These are phyloP conservation scores for Heliconius hermathena DNA, from an alignment of 1,140 invertebrate genomes.

Conservation along the genomic window DNA sequence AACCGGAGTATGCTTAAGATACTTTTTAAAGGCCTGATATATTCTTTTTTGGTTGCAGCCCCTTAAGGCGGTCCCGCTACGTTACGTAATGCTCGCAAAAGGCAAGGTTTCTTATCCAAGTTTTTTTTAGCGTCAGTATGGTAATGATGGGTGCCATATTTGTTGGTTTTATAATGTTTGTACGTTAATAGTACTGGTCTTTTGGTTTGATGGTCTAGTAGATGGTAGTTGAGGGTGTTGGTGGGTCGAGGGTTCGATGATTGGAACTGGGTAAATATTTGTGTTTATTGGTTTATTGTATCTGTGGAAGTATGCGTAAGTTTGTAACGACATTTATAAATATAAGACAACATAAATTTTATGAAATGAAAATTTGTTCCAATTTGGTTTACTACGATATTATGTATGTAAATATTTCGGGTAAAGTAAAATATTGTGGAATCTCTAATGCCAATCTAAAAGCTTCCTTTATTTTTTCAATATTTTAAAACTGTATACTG, in stretches of 20 bases:
- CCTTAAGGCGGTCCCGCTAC: conserved; percentile 41
- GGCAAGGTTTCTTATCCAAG: conserved; percentile 31
- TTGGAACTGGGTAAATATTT: too few relatives aligned
- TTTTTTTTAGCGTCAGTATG: conserved; percentile 34
- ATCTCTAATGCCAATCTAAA: too few relatives aligned
- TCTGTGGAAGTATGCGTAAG: neutral
- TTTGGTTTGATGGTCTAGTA: neutral
- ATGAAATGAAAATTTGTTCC: too few relatives aligned
- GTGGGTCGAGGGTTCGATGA: too few relatives aligned
- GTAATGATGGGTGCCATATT: conserved; percentile 36
- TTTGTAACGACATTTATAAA: neutral
- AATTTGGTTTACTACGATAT: too few relatives aligned
- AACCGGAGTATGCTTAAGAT: conserved; percentile 52
- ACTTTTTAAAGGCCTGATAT: conserved; percentile 51
- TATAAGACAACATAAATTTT: too few relatives aligned
- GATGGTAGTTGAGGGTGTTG: neutral
- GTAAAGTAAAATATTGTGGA: too few relatives aligned
- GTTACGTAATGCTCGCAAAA: conserved; percentile 34
- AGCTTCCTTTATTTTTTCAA: too few relatives aligned
- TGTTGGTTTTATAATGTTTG: neutral
- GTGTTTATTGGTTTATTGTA: neutral
- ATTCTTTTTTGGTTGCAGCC: conserved; percentile 51
- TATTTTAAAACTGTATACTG: too few relatives aligned
- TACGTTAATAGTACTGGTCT: neutral
- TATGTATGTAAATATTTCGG: too few relatives aligned